Conservation (phyloP, 2,113 vertebrate species). For the Mus pahari region DNA sequence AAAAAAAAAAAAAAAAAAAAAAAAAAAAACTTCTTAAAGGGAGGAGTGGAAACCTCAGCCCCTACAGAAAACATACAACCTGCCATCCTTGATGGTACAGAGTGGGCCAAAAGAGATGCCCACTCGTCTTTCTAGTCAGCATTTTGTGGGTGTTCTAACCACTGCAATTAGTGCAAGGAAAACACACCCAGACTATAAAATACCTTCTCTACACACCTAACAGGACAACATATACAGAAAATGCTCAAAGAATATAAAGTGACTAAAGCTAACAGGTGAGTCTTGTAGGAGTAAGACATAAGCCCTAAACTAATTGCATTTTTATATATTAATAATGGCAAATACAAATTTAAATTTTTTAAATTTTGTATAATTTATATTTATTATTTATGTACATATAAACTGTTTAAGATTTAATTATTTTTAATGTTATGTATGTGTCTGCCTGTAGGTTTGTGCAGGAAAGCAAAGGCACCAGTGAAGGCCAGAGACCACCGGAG, state of each 20-base stretch:
- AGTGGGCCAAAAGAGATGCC: not conserved
- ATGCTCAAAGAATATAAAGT: not conserved
- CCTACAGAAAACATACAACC: not conserved
- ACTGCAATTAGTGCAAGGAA: not conserved
- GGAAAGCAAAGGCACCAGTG: not conserved
- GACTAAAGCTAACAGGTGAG: not conserved
- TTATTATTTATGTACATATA: not conserved
- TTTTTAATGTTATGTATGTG: not conserved
- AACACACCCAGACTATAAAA: not conserved
- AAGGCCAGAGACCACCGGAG: not conserved
- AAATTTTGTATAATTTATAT: too few species aligned
- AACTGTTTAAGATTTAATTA: not conserved
- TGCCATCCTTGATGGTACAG: not conserved
- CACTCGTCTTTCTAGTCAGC: not conserved
- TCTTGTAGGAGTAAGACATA: not conserved
- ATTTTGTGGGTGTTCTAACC: not conserved
- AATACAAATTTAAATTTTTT: not conserved
- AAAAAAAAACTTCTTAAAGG: constrained; percentile 38
- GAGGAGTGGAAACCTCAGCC: not conserved
- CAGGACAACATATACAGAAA: not conserved
- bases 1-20: constrained; percentile 64
- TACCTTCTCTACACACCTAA: not conserved
- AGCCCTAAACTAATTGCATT: not conserved
- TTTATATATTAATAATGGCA: not conserved
- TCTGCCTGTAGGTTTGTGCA: not conserved